These are phyloP conservation scores for Sarcophilus harrisii DNA, from an alignment of 2,797 vertebrate genomes.

Conservation along the genomic window DNA sequence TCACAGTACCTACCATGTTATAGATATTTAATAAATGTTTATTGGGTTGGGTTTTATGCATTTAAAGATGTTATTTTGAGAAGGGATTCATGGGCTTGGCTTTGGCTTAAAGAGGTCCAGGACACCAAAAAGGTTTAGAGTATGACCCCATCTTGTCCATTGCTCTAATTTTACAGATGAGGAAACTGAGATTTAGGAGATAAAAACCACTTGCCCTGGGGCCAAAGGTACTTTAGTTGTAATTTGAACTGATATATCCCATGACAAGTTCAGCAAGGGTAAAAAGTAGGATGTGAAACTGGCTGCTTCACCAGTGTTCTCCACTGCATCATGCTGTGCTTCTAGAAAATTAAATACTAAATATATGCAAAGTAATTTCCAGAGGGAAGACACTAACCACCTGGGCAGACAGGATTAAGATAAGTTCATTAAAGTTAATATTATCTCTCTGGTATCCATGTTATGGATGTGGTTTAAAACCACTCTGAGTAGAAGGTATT, in stretches of 20 bases:
- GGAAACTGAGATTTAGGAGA: neutral
- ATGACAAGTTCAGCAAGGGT: neutral
- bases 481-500: neutral
- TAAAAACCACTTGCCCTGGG: neutral
- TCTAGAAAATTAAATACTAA: neutral
- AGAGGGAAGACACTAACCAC: neutral
- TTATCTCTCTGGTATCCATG: neutral
- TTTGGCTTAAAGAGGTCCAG: neutral
- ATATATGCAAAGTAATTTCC: neutral
- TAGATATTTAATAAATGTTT: neutral
- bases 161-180: neutral
- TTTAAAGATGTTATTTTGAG: neutral
- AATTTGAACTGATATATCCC: neutral
- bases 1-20: neutral
- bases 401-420: neutral
- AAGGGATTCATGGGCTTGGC: neutral
- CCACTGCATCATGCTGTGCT: neutral
- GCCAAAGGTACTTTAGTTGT: neutral
- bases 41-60: neutral
- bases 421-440: neutral
- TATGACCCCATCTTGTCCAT: neutral
- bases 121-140: neutral
- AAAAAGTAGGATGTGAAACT: neutral
- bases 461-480: neutral
- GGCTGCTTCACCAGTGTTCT: neutral